A percentile compares a stretch with the other conserved stretches of the same genome.
phyloP scores from a whole-genome alignment of 2,888 invertebrate genomes.

The Zygothrica quintamaculata region DNA sequence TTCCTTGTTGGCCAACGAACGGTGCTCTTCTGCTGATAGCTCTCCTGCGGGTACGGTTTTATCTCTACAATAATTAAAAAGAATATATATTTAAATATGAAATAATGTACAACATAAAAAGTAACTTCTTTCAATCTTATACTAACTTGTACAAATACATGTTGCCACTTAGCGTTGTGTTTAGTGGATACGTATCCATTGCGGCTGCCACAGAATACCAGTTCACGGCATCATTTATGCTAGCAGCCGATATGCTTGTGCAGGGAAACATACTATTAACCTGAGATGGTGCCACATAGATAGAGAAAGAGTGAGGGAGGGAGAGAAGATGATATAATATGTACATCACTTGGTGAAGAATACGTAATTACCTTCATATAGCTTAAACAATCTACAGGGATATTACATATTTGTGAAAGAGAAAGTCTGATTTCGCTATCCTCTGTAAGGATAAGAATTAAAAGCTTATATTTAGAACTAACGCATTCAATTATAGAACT shows the following conservation, averaged over 20 bases:
- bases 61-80: conserved; percentile 85
- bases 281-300: too few species aligned
- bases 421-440: conserved; percentile 85
- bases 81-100: not conserved
- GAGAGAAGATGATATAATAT: not conserved
- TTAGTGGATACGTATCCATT: conserved; percentile 86
- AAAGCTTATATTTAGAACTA: not conserved
- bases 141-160: conserved; percentile 89
- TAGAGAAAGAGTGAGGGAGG: not conserved
- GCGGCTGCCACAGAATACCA: conserved; percentile 87
- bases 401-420: conserved; percentile 86
- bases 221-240: conserved; percentile 87
- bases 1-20: conserved; percentile 87
- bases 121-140: too few species aligned
- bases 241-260: conserved; percentile 87
- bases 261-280: conserved; percentile 86
- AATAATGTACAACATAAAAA: too few species aligned
- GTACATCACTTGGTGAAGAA: too few species aligned
- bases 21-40: conserved; percentile 87
- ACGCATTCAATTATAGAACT: conserved; percentile 36
- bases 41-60: conserved; percentile 86
- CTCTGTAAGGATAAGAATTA: conserved; percentile 64
- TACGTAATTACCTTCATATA: conserved; percentile 85
- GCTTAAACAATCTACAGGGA: conserved; percentile 87
- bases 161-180: conserved; percentile 87